phyloP scores from a whole-genome alignment of 1,140 invertebrate species.

The Acromyrmex echinatior region DNA sequence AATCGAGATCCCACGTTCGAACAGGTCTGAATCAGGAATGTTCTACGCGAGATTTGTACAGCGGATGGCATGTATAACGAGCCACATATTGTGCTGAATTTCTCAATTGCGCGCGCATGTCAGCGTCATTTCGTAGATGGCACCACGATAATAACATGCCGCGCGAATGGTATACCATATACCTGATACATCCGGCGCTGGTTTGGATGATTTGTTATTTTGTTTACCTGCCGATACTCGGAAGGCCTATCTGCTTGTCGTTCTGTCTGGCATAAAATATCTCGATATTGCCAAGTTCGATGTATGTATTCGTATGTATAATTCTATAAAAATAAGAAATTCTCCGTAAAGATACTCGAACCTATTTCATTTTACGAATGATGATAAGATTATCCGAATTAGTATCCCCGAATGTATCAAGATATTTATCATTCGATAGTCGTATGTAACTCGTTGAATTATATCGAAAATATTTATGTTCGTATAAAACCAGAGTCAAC shows the following conservation, averaged over 20 bases:
- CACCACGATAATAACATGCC: neutral
- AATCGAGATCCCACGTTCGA: constrained; percentile 2
- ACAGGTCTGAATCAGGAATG: neutral
- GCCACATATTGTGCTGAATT: neutral
- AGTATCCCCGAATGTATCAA: neutral
- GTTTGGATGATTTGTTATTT: neutral
- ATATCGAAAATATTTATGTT: neutral
- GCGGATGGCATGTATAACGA: neutral
- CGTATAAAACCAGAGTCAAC: neutral
- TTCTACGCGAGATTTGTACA: neutral
- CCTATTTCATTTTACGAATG: neutral
- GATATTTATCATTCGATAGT: constrained; percentile 16
- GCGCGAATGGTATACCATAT: neutral
- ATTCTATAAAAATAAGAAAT: neutral
- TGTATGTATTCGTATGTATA: neutral
- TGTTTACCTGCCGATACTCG: neutral
- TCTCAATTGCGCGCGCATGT: constrained; percentile 7
- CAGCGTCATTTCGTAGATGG: constrained; percentile 9
- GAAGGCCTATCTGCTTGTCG: neutral
- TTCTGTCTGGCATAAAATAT: neutral
- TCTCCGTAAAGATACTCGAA: neutral
- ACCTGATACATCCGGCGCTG: neutral
- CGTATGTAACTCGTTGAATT: neutral
- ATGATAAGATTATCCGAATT: too few relatives aligned
- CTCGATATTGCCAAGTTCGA: neutral